These are phyloP conservation scores for Nineta flava DNA, from an alignment of 2,888 invertebrate genomes.

Conservation along the genomic window DNA sequence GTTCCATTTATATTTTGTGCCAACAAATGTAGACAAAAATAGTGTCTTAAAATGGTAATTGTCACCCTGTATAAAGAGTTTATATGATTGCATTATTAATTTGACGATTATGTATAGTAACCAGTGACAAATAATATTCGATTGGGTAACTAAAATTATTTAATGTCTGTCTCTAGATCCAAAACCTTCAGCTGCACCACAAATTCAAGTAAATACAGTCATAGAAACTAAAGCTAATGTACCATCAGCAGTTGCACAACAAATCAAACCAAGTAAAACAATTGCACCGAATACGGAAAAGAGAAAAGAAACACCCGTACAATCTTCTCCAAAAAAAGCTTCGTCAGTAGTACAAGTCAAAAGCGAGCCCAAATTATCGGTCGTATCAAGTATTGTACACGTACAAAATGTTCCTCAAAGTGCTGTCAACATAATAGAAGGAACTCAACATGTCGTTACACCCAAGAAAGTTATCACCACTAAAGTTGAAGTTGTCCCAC, in stretches of 20 bases:
- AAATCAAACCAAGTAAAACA: slow-evolving; percentile 30
- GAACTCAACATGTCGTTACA: slow-evolving; percentile 11
- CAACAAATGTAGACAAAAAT: neutral
- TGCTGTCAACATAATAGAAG: slow-evolving; percentile 15
- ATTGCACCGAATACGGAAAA: slow-evolving; percentile 26
- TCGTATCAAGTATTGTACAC: neutral
- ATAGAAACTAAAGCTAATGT: slow-evolving; percentile 18
- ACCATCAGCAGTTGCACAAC: slow-evolving; percentile 14
- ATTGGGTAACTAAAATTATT: neutral
- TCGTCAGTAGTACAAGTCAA: slow-evolving; percentile 21
- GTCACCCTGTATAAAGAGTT: neutral
- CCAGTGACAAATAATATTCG: too few species aligned
- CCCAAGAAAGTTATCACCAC: slow-evolving; percentile 23
- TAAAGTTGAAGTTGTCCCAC: slow-evolving; percentile 37
- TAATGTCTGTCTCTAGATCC: neutral
- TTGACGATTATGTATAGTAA: too few species aligned
- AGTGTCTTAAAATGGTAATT: neutral
- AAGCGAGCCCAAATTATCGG: slow-evolving; percentile 14
- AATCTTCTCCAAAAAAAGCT: slow-evolving; percentile 20
- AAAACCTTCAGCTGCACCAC: neutral
- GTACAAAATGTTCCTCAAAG: slow-evolving; percentile 9
- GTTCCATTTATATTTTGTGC: too few species aligned
- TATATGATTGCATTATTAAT: too few species aligned
- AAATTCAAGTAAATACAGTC: slow-evolving; percentile 10
- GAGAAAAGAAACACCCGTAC: slow-evolving; percentile 30